phyloP scores from a whole-genome alignment of 35 echinoderm and acorn worm species.

The Hemicentrotus pulcherrimus region DNA sequence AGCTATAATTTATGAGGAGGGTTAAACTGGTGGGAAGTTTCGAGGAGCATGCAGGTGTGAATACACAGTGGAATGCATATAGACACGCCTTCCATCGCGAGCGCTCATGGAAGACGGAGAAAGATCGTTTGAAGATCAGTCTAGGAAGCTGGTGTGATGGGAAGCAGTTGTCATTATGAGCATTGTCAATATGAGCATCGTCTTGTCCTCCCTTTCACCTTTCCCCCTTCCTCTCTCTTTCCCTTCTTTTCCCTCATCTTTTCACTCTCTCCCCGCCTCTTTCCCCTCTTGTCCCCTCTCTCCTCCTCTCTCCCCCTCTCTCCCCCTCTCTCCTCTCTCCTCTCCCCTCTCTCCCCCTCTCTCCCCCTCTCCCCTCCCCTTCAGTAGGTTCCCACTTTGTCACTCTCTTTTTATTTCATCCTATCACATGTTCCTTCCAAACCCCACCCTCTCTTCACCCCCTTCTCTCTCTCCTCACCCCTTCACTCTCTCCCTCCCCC shows the following conservation, averaged over 20 bases:
- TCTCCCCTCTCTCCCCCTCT: neutral
- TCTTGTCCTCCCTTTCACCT: neutral
- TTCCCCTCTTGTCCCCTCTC: neutral
- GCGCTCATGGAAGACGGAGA: neutral
- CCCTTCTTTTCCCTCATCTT: neutral
- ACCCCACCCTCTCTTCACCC: no score
- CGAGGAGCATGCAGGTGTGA: neutral
- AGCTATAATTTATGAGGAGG: neutral
- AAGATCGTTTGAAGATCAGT: neutral
- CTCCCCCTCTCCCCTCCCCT: neutral
- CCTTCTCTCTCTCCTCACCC: no score
- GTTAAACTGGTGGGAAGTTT: conserved; percentile 6
- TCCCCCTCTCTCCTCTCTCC: neutral
- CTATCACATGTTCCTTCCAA: no score
- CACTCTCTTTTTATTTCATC: no score
- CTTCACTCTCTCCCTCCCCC: no score
- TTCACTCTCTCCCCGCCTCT: neutral
- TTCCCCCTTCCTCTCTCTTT: neutral
- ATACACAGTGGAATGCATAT: conserved; percentile 18
- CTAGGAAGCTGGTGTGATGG: neutral
- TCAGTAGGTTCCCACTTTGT: no score
- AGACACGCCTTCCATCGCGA: neutral
- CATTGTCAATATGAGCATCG: neutral
- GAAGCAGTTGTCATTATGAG: neutral
- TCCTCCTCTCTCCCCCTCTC: neutral